Base-by-base conservation (phyloP, 2,113 vertebrate species). In the Austrofundulus limnaeus region DNA sequence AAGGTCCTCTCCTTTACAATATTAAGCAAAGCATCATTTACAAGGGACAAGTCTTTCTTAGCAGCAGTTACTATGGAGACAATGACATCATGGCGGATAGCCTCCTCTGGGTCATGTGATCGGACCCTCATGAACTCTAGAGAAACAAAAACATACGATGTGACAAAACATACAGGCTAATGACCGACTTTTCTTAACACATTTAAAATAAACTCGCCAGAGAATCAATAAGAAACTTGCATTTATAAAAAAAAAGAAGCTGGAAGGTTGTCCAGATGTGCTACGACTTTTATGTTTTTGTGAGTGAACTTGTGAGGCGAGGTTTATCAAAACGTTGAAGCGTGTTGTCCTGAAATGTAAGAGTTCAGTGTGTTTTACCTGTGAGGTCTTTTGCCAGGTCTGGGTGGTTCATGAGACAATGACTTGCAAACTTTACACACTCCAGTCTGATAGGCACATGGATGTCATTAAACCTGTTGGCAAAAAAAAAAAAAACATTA, bases 51-150 rank as follows among this genome's bases (percentile, higher is more conserved):
- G 85, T 99, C 97, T 82, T 99, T 99, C 89, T 97, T 98, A 85
- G 97, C 96, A 82, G 97, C 96, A 13, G 97, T 99, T 86, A 99
- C 97, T 87, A 99, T 99, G 75, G 97, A 99, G 66, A 99, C 97
- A 61, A 99, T 99, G 80, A 99, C 97, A 84, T 99, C 97, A 75
- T 99, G 97, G 52, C 97, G 93, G 81, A 99, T 99, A 64, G 97
- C 97, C 85, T 98, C 97, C 89, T 98, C 97, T 1, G 97, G 97
- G 82, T 98, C 97, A 89, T 98, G 97, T 63, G 97, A 98, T 67
- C 97, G 91, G 79, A 98, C 97, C 91, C 96, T 95, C 64, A 99
- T 93, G 83, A 92, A 98, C 70, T 99, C 97, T 99, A 52, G 16
- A 25, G 43, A 31, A 48, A 67, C 34, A 70, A 57, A 34, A 34